phyloP scores from a whole-genome alignment of 2,888 invertebrate species.

The Xanthia togata region DNA sequence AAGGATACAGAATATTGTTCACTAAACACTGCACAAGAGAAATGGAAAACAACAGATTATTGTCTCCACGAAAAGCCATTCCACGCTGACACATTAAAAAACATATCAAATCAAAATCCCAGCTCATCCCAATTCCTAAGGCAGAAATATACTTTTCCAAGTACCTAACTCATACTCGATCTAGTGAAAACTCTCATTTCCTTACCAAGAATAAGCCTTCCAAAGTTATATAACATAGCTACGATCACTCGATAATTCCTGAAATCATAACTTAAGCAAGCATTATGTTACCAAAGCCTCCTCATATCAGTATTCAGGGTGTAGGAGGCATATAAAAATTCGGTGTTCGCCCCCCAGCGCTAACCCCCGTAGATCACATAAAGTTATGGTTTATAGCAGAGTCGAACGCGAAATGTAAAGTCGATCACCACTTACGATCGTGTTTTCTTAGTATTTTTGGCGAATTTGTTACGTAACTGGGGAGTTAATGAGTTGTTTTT shows the following conservation, averaged over 20 bases:
- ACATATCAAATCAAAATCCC: not conserved
- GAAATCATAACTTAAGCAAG: slow-evolving; percentile 56
- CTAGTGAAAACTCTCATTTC: not conserved
- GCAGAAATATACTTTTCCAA: slow-evolving; percentile 4
- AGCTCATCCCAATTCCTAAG: not conserved
- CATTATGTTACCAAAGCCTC: slow-evolving; percentile 44
- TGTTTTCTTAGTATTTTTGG: slow-evolving; percentile 52
- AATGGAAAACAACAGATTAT: not conserved
- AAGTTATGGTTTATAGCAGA: slow-evolving; percentile 82
- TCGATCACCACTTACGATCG: slow-evolving; percentile 65
- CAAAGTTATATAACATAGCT: slow-evolving; percentile 18
- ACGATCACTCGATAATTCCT: slow-evolving; percentile 42
- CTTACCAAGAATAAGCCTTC: slow-evolving; percentile 2
- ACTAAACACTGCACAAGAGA: not conserved
- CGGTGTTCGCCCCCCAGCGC: slow-evolving; percentile 70
- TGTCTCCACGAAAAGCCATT: not conserved
- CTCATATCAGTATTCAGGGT: slow-evolving; percentile 76
- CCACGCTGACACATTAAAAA: not conserved
- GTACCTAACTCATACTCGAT: slow-evolving; percentile 4
- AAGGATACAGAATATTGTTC: not conserved
- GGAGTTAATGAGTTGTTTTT: slow-evolving; percentile 39
- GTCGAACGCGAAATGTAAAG: slow-evolving; percentile 78
- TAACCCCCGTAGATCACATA: slow-evolving; percentile 82
- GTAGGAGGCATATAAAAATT: slow-evolving; percentile 77
- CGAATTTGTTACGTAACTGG: slow-evolving; percentile 13